Evolutionary conservation across 2,888 invertebrate species (phyloP), one percentile per base, ranked within the genome.

Genomic region (Margaritifera margaritifera): DNA sequence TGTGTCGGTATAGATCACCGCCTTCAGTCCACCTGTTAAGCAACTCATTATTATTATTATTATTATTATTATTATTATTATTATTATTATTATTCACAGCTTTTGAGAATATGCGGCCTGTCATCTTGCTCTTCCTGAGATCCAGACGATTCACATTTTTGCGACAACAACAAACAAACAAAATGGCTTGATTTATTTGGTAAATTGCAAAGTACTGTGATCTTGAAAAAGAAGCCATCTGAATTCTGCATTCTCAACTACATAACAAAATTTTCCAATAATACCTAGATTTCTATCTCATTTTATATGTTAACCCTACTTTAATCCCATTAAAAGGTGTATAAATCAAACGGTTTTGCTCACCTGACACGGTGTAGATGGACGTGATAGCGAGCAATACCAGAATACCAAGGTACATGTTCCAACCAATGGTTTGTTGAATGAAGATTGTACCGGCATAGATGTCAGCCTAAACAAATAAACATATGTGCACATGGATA

Each of bases 401-500:
- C 8, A 89, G 72, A n/a, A 92, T 89, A 1, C 91, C 88, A 22
- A 87, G 74, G 78, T 92, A 92, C 68, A 92, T 81, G 68, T 91
- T 89, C 86, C 89, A 89, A 25, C 90, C 88, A 25, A 92, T 80
- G 1, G 91, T 86, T 69, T 91, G 90, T 68, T 91, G 90, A 55
- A 92, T 91, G 82, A 92, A 92, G 19, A 92, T 87, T 3, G 92
- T 91, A 4, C 92, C 92, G n/a, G 92, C 91, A 79, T 90, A 92
- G 69, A 92, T 84, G 78, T 88, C 88, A 11, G 86, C 85, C 89
- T 89, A 77, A 31, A 62, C 11, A 42, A 4, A 11, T 15, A 15
- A 42, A 42, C 42, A 15, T 42, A 42, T 0, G 42, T 42, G 42
- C 15, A 42, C 15, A 4, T 42, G 1, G 11, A 42, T 15, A 42